Evolutionary conservation across 2,113 vertebrate species (phyloP), one percentile per base, ranked within the genome.

Genomic region (Toxotes jaculatrix): DNA sequence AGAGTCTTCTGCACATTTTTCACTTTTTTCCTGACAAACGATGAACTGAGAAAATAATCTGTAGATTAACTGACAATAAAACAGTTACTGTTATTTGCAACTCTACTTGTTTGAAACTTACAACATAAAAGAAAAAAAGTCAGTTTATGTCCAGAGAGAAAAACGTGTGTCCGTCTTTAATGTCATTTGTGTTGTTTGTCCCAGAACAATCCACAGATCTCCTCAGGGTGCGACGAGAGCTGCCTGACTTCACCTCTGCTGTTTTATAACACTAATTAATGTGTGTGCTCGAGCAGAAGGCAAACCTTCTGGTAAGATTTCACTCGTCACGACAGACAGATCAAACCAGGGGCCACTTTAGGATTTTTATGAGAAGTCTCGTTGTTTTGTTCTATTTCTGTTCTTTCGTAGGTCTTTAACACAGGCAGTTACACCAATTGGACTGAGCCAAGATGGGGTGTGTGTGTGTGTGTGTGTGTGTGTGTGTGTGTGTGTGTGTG

Each of bases 141-240:
- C 0, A 16, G 1, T 13, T 61, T 13, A 6, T n/a, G 4, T 49
- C 3, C 10, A 69, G 4, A 27, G 27, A 27, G 27, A 61, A 16
- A 61, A 42, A 10, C 5, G 5, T 23, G 9, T 51, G 19, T 23
- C 21, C n/a, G 14, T 47, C 16, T 32, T 51, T 14, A 4, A 34
- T 16, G 23, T 36, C 1, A 0, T 57, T 31, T 19, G 9, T 59
- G 23, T 65, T 4, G 2, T 32, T 12, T 55, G 3, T 80, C 61
- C 40, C 79, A 81, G 87, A 81, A 42, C 0, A 42, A 74, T 70
- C 79, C 60, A 57, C 73, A 49, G 71, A 84, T 77, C 75, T 89
- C 81, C 84, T 83, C 87, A 85, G 88, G 90, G 71, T 56, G 71
- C 2, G 55, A 69, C 57, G 4, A 16, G 71, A 80, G 74, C 69